A percentile compares a stretch with the other conserved stretches of the same genome.
These are phyloP conservation scores for Helicoverpa assulta DNA, from an alignment of 2,888 invertebrate species.

Conservation along the genomic window DNA sequence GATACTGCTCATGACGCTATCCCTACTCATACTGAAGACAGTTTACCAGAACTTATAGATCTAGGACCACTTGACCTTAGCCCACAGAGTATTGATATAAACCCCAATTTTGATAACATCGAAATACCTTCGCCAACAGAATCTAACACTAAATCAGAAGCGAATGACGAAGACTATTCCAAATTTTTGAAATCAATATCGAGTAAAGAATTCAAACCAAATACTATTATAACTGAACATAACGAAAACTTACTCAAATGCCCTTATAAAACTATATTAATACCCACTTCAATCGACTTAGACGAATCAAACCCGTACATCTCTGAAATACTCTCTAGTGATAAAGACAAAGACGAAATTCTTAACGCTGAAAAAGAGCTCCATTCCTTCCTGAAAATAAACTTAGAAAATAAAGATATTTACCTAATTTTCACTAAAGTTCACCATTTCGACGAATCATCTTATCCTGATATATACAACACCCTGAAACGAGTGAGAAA, in stretches of 20 bases:
- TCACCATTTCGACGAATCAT: slow-evolving; percentile 27
- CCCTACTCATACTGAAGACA: background rate
- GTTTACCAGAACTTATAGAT: no score
- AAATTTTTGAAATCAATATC: no score
- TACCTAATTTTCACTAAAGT: slow-evolving; percentile 42
- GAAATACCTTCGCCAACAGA: slow-evolving; percentile 3
- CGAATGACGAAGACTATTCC: no score
- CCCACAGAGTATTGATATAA: background rate
- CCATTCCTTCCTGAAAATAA: no score
- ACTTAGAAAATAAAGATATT: background rate
- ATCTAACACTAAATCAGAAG: no score
- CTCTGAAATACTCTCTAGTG: slow-evolving; percentile 29
- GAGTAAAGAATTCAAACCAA: no score
- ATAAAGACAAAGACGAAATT: no score
- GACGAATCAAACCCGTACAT: slow-evolving; percentile 61
- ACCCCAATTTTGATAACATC: background rate
- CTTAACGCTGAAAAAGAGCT: slow-evolving; percentile 19
- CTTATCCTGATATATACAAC: slow-evolving; percentile 28
- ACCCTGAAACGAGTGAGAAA: background rate
- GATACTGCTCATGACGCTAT: no score
- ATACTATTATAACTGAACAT: slow-evolving; percentile 34
- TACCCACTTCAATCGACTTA: slow-evolving; percentile 60
- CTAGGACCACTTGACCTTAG: background rate
- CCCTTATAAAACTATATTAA: slow-evolving; percentile 28
- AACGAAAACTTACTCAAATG: slow-evolving; percentile 43